A percentile compares a stretch with the other conserved stretches of the same genome.
phyloP scores from a whole-genome alignment of 2,888 invertebrate species.

The Furcula furcula region DNA sequence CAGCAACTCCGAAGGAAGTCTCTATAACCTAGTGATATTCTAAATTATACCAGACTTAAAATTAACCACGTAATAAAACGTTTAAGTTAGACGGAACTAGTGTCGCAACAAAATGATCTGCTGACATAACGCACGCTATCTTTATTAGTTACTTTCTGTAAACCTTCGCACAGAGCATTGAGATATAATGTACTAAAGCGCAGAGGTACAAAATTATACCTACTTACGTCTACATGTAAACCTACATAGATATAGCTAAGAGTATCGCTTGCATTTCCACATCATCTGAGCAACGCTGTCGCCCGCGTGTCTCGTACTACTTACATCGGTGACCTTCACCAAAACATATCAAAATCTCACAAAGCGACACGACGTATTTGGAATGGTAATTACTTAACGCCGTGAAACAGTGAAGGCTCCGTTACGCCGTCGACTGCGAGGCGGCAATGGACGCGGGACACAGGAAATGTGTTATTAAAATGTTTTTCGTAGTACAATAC shows the following conservation, averaged over 20 bases:
- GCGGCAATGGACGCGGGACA: constrained; percentile 47
- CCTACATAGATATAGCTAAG: constrained; percentile 14
- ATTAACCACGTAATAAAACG: too few relatives aligned
- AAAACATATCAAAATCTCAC: constrained; percentile 42
- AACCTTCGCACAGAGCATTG: too few relatives aligned
- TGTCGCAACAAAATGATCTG: too few relatives aligned
- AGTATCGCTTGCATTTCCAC: constrained; percentile 53
- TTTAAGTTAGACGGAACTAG: too few relatives aligned
- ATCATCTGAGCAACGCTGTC: constrained; percentile 54
- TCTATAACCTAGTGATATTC: too few relatives aligned
- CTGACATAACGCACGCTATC: too few relatives aligned
- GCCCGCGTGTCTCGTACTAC: constrained; percentile 69
- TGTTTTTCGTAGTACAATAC: constrained; percentile 36
- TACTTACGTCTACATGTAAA: background rate
- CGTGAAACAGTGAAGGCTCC: constrained; percentile 14
- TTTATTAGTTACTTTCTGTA: too few relatives aligned
- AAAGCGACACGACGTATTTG: constrained; percentile 28
- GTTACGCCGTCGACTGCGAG: constrained; percentile 12
- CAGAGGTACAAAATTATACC: background rate
- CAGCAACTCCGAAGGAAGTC: too few relatives aligned
- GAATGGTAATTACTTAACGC: constrained; percentile 33
- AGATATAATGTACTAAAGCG: too few relatives aligned
- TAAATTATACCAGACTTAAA: too few relatives aligned
- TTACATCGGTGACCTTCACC: constrained; percentile 60
- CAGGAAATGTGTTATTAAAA: constrained; percentile 46